A percentile compares a stretch with the other conserved stretches of the same genome.
Evolutionary conservation across 2,888 invertebrate genomes (phyloP).

Genomic region (Megamerina dolium): DNA sequence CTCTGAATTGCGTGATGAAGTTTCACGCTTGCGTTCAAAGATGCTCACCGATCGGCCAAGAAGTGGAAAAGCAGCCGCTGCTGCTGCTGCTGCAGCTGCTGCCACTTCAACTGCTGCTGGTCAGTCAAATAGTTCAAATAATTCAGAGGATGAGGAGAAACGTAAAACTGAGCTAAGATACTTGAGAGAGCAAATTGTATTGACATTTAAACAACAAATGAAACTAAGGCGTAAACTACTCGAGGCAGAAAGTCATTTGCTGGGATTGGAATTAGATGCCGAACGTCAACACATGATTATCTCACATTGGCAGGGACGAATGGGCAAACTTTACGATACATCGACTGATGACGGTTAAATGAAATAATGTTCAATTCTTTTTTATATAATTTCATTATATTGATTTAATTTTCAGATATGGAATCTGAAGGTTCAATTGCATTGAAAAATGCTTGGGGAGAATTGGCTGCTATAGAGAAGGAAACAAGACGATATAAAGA

Average conservation of each 20-base stretch:
- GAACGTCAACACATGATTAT: conserved; percentile 84
- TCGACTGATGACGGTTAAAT: conserved; percentile 47
- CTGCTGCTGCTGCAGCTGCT: conserved; percentile 19
- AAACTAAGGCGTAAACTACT: conserved; percentile 76
- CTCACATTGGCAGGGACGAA: conserved; percentile 77
- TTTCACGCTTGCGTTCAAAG: conserved; percentile 70
- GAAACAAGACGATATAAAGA: conserved; percentile 78
- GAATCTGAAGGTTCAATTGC: conserved; percentile 48
- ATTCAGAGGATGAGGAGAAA: conserved; percentile 49
- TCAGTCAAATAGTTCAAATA: conserved; percentile 25
- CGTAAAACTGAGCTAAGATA: conserved; percentile 56
- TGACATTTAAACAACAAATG: conserved; percentile 91
- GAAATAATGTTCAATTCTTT: neutral
- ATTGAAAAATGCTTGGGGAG: conserved; percentile 77
- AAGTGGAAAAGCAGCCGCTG: conserved; percentile 42
- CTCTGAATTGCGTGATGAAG: conserved; percentile 68
- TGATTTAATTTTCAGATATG: conserved; percentile 29
- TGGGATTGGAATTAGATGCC: conserved; percentile 81
- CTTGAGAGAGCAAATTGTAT: conserved; percentile 77
- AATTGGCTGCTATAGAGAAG: conserved; percentile 74
- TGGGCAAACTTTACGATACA: conserved; percentile 57
- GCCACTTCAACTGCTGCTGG: conserved; percentile 22
- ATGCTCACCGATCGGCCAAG: conserved; percentile 65
- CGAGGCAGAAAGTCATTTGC: conserved; percentile 83
- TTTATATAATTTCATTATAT: neutral